Conservation (phyloP, 1,140 invertebrate genomes). For the Dreissena rostriformis region DNA sequence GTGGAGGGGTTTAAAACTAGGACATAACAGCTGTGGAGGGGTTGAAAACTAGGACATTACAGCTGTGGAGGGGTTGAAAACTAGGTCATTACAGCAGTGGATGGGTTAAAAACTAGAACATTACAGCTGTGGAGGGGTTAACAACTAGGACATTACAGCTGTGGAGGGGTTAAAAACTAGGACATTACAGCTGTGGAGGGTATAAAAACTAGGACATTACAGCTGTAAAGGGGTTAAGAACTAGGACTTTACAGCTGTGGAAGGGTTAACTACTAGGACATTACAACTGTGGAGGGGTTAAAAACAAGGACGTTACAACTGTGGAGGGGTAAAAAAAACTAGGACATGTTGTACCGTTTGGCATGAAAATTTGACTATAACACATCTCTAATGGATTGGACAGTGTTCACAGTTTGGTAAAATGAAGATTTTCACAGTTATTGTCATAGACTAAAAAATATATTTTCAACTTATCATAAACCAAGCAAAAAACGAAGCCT, state of each 20-base stretch:
- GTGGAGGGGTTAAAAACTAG: neutral
- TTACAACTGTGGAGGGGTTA: constrained; percentile 39
- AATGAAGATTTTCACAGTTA: no score
- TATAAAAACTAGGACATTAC: constrained; percentile 9
- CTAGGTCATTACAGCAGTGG: constrained; percentile 38
- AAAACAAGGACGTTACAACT: constrained; percentile 34
- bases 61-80: constrained; percentile 18
- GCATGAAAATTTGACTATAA: no score
- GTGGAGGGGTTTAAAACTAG: neutral
- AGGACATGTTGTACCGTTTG: no score
- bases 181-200: constrained; percentile 42
- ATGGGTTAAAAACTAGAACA: neutral
- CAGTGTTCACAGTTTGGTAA: no score
- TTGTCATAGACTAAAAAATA: no score
- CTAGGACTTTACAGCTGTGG: constrained; percentile 42
- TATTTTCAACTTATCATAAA: no score
- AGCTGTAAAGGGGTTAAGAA: constrained; percentile 14
- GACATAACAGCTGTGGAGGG: constrained; percentile 33
- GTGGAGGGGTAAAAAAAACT: neutral
- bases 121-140: constrained; percentile 39
- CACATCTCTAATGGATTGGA: no score
- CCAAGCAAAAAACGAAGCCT: no score
- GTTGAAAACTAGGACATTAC: constrained; percentile 14
- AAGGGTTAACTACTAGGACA: neutral
- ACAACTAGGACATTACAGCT: constrained; percentile 35